Base-by-base conservation (phyloP, 2,888 invertebrate genomes). In the Drosophila robusta region DNA sequence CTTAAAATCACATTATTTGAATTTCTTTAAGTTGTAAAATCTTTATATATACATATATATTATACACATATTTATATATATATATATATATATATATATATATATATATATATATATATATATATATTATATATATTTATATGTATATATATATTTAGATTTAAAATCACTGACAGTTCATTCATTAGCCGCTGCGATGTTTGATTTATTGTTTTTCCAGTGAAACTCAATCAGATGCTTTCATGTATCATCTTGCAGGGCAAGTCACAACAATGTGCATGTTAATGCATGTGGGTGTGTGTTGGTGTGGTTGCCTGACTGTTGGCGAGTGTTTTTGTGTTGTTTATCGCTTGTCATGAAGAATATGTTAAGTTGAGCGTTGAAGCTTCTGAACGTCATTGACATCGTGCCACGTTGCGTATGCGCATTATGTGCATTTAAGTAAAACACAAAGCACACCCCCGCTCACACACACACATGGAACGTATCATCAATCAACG, bases 401-500 rank as follows among this genome's bases (percentile, higher is more conserved):
- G 44, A 36, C 50, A 41, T 14, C 54, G 71, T 52, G 69, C 55
- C 65, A 86, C 76, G 66, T 34, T 88, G 87, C 82, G 88, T 88
- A 86, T 88, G 72, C 83, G 86, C 79, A 88, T 64, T 85, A 54
- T 80, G 58, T 86, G 82, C 87, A 80, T 64, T 75, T 68, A 51
- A 24, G 39, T 34, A 22, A 58, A 38, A 50, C 54, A 57, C 50
- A 32, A 3, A 34, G 14, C 41, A 63, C 49, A 14, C 12, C 39
- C 18, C 41, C 34, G 18, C 9, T n/a, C 8, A 16, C 4, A 46
- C 32, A 36, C 42, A 42, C 39, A 36, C 36, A 22, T 41, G 16
- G 34, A 26, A 32, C 47, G 51, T 47, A 58, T 47, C 86, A 87
- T 81, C 71, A 87, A 81, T 81, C 81, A 87, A 64, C 67, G 63